Conservation (phyloP, 2,797 vertebrate species). For the Netta rufina region DNA sequence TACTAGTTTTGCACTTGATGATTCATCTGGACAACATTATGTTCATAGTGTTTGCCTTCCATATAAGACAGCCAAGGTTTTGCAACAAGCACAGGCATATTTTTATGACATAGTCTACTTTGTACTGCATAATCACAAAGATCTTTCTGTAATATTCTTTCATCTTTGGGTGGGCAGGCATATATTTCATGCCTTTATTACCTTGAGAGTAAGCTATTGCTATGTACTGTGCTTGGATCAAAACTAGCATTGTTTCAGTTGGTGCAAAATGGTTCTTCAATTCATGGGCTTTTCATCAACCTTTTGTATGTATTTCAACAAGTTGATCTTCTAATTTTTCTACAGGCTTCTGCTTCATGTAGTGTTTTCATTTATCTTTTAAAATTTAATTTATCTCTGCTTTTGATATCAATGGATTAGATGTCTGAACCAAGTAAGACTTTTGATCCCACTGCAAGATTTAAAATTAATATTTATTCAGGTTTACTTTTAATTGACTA, state of each 20-base stretch:
- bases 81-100: background rate
- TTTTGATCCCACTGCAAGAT: background rate
- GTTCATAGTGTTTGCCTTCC: background rate
- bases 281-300: background rate
- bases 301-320: background rate
- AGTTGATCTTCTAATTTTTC: fast-evolving
- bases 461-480: background rate
- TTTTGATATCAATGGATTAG: background rate
- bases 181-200: background rate
- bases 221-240: background rate
- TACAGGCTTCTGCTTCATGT: background rate
- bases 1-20: background rate
- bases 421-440: background rate
- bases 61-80: background rate
- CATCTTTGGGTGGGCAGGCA: background rate
- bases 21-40: background rate
- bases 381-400: background rate
- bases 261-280: background rate
- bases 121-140: background rate
- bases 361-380: background rate
- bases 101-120: background rate
- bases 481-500: background rate
- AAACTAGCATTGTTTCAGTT: background rate
- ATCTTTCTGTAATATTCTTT: background rate
- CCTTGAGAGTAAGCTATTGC: background rate